phyloP scores from a whole-genome alignment of 2,888 invertebrate genomes.

The Catocala fraxini region DNA sequence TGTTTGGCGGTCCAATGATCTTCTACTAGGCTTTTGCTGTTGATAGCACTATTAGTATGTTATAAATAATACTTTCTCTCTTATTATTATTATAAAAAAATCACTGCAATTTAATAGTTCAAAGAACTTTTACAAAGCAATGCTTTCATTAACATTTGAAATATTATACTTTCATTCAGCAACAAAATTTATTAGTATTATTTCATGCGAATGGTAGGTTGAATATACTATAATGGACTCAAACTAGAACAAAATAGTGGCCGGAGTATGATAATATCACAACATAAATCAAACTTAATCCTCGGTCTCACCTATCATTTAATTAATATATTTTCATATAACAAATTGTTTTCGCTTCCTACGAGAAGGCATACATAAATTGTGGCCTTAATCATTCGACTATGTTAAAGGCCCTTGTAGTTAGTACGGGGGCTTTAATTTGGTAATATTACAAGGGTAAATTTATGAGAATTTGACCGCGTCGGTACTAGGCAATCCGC shows the following conservation, averaged over 20 bases:
- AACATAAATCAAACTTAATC: conserved; percentile 46
- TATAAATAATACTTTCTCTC: too few species aligned
- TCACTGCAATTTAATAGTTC: not conserved
- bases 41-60: too few species aligned
- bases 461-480: conserved; percentile 60
- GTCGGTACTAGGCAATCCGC: not conserved
- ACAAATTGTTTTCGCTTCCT: conserved; percentile 66
- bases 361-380: conserved; percentile 65
- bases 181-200: conserved; percentile 4
- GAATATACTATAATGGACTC: conserved; percentile 10
- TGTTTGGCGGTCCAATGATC: too few species aligned
- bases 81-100: too few species aligned
- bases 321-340: conserved; percentile 61
- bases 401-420: conserved; percentile 60
- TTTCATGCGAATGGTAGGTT: not conserved
- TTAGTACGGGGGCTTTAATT: conserved; percentile 60
- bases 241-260: conserved; percentile 12
- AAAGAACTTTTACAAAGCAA: not conserved
- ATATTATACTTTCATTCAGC: not conserved
- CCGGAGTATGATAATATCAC: conserved; percentile 31
- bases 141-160: not conserved
- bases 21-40: too few species aligned
- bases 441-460: conserved; percentile 60
- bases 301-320: conserved; percentile 47
- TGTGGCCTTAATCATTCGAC: conserved; percentile 66